Base-by-base conservation (phyloP, 1,140 invertebrate species). In the Ptiloglossa arizonensis region DNA sequence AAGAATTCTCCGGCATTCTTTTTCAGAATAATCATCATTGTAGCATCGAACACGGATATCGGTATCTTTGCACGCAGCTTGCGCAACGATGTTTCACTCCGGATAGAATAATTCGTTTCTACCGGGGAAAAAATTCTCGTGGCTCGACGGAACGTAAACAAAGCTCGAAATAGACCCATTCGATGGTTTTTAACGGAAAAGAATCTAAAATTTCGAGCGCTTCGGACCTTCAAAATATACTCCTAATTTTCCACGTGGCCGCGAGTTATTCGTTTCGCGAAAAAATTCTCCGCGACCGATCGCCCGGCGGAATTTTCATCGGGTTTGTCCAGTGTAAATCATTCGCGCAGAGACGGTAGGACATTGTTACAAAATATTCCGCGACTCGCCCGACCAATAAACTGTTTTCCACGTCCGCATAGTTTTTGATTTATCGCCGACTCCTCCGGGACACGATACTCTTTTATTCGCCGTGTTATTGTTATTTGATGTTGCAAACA, bases 281-380 rank as follows among this genome's bases (percentile, higher is more conserved):
- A 29, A 46, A 44, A 44, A 59, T 22, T 64, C 66, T 67, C 44
- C 56, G 0, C 38, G 2, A 13, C n/a, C 52, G 29, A 41, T 11
- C 19, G 35, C n/a, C n/a, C n/a, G n/a, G n/a, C n/a, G n/a, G n/a
- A n/a, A n/a, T 17, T 24, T 22, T 41, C 64, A 46, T 52, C 46
- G 24, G n/a, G 19, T 19, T 2, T 19, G 13, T 48, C 19, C 6
- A 22, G 38, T 50, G 46, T 54, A 64, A 73, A 54, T 66, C 35
- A 17, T 4, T 19, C 35, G 32, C 3, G 22, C 5, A 8, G 15
- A 3, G 3, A 35, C 3, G 32, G 32, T 35, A n/a, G 48, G 24
- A 41, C 24, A n/a, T 32, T 52, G 60, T 44, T 66, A 35, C 35
- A 44, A 46, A 74, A 64, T 22, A 29, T 64, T 63, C 11, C 50